A percentile compares a stretch with the other conserved stretches of the same genome.
Evolutionary conservation across 2,113 vertebrate genomes (phyloP).

Genomic region (Balaeniceps rex): DNA sequence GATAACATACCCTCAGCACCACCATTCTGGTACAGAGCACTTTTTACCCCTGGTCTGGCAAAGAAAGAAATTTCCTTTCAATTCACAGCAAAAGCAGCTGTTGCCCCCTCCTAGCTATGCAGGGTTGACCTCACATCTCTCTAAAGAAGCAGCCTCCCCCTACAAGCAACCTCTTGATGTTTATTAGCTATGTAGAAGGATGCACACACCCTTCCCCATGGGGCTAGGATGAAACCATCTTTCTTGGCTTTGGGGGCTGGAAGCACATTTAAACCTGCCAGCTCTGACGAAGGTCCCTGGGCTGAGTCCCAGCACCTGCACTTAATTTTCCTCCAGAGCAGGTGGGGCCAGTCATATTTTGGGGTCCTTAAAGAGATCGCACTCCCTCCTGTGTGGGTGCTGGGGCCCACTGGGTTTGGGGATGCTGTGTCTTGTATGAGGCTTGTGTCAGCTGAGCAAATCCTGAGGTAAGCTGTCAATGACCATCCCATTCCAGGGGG

Average conservation of each 20-base stretch:
- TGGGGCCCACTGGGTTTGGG: background rate
- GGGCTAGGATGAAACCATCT: background rate
- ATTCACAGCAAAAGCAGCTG: background rate
- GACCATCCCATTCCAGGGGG: background rate
- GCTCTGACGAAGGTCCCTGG: background rate
- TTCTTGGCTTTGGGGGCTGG: background rate
- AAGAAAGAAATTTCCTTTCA: background rate
- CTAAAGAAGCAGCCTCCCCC: background rate
- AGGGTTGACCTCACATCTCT: background rate
- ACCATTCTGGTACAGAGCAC: background rate
- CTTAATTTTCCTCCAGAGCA: background rate
- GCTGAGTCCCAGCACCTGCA: background rate
- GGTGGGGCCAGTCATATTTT: background rate
- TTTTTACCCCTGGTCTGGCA: background rate
- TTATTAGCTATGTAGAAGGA: background rate
- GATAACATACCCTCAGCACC: fast-evolving
- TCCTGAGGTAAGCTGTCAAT: background rate
- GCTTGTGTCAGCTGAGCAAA: background rate
- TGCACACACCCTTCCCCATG: background rate
- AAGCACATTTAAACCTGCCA: background rate
- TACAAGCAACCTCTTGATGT: background rate
- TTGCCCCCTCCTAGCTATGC: background rate
- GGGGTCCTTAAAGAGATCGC: background rate
- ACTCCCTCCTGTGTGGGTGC: background rate
- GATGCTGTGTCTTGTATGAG: background rate